Evolutionary conservation across 2,888 invertebrate species (phyloP).

Genomic region (Idaea biselata): DNA sequence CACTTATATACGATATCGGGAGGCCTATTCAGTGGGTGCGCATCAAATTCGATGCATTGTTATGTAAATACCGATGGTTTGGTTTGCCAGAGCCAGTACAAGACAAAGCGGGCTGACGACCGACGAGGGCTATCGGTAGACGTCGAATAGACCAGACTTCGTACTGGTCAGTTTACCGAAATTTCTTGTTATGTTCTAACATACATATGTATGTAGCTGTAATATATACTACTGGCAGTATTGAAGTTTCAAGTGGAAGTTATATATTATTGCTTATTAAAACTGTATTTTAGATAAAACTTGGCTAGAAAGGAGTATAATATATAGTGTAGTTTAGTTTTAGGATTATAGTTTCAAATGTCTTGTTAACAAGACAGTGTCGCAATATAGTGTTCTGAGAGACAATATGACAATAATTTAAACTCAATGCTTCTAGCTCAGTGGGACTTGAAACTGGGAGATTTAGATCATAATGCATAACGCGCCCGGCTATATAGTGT

Average conservation of each 20-base stretch:
- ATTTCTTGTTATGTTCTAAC: neutral
- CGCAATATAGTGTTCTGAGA: too few relatives aligned
- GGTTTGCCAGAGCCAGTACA: constrained; percentile 70
- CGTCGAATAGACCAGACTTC: constrained; percentile 58
- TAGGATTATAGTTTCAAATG: too few relatives aligned
- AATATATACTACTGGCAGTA: neutral
- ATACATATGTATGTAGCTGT: neutral
- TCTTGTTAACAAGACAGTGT: too few relatives aligned
- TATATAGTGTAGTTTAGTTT: too few relatives aligned
- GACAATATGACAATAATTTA: too few relatives aligned
- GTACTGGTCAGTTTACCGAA: constrained; percentile 48
- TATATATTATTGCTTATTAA: neutral
- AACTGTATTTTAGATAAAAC: too few relatives aligned
- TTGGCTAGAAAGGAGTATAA: too few relatives aligned
- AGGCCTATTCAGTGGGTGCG: constrained; percentile 43
- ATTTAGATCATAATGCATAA: too few relatives aligned
- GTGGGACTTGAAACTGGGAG: too few relatives aligned
- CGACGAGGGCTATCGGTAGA: constrained; percentile 62
- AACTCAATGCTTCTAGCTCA: too few relatives aligned
- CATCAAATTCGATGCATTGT: constrained; percentile 74
- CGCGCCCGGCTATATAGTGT: too few relatives aligned
- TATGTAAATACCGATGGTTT: constrained; percentile 74
- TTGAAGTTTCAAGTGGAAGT: neutral
- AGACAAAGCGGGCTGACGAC: constrained; percentile 77
- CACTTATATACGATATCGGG: constrained; percentile 16